A percentile compares a stretch with the other conserved stretches of the same genome.
These are phyloP conservation scores for Myiopsitta monachus DNA, from an alignment of 2,113 vertebrate genomes.

Conservation along the genomic window DNA sequence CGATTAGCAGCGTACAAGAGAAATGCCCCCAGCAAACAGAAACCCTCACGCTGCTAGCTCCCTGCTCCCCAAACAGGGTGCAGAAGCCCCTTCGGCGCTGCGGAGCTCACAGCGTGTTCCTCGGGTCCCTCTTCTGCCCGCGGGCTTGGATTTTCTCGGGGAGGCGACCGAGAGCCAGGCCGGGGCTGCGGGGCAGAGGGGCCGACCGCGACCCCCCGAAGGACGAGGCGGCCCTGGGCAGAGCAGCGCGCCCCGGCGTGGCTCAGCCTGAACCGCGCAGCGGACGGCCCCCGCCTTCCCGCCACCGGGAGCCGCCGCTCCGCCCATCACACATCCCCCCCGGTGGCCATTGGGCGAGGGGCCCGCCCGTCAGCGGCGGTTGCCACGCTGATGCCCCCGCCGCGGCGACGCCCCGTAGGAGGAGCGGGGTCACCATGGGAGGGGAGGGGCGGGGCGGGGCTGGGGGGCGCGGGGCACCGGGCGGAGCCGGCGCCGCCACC, in stretches of 20 bases:
- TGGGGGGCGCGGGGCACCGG: not conserved
- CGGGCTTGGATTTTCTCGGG: too few relatives aligned
- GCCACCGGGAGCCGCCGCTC: accelerated
- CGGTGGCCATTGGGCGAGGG: not conserved
- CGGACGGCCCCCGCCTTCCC: accelerated
- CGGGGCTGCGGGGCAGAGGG: accelerated
- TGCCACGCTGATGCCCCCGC: not conserved
- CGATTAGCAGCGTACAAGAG: accelerated
- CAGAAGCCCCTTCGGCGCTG: too few relatives aligned
- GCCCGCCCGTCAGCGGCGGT: not conserved
- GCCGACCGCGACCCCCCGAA: accelerated
- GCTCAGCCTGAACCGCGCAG: accelerated
- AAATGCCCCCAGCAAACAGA: accelerated
- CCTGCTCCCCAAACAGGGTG: accelerated
- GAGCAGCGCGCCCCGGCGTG: accelerated
- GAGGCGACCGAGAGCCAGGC: accelerated
- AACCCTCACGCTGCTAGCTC: accelerated
- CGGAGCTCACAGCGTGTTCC: accelerated
- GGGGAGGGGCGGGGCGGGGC: not conserved
- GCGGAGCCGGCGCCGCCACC: too few relatives aligned
- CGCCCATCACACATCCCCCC: accelerated
- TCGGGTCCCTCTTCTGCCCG: not conserved
- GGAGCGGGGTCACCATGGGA: not conserved
- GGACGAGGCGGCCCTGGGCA: accelerated
- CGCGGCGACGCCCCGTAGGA: not conserved